Base-by-base conservation (phyloP, 2,888 invertebrate genomes). In the Patella pellucida region DNA sequence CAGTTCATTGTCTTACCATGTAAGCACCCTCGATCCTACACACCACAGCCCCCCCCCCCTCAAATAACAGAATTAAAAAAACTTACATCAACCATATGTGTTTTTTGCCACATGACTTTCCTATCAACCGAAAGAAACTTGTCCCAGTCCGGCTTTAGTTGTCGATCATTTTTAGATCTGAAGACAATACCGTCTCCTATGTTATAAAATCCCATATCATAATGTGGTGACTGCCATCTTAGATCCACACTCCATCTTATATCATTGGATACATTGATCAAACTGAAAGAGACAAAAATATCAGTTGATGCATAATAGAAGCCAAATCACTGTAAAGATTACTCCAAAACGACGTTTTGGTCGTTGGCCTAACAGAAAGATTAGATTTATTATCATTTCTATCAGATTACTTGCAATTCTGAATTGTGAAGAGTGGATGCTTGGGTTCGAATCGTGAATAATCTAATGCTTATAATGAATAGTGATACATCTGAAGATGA, bases 191-290 rank as follows among this genome's bases (percentile, higher is more conserved):
- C 88, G n/a, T 88, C 86, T 73, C 84, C 84, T 31, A 89, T 86
- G 72, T 85, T 85, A 76, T 88, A 89, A 72, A 89, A 88, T 15
- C 89, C 88, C 82, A 84, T 87, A 72, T 87, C 82, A 71, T 86
- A 79, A 41, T 80, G 68, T 1, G 89, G 88, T 2, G 86, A 87
- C 80, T 89, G 89, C 89, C 89, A 89, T 3, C 89, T 82, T 5
- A 89, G 81, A 72, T 89, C 89, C 23, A 88, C 82, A 74, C 89
- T 88, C 89, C 89, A 89, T 7, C 89, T 85, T 4, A 89, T 81
- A 41, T 86, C 85, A 69, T 86, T 83, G 2, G 89, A 89, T 3
- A 79, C 72, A 75, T 89, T 89, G 31, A 84, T 82, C 14, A 89
- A 74, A 78, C 89, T 88, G 77, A 51, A 78, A 76, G 11, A 67